Percentiles rank a stretch among this genome's conserved stretches.
Conservation (phyloP, 2,888 invertebrate species). For the Acrobasis suavella region DNA sequence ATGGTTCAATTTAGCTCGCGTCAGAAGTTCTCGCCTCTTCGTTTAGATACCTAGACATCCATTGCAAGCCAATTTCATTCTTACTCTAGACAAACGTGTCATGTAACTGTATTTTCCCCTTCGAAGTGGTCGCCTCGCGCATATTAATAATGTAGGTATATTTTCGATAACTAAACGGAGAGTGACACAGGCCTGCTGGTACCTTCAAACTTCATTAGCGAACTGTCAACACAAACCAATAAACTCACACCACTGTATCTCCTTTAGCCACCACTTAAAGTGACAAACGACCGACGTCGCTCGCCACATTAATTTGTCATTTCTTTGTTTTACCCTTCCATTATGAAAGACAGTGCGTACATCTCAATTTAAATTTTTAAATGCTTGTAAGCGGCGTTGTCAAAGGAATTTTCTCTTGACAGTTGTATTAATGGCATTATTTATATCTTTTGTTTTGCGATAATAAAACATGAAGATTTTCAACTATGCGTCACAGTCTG, state of each 20-base stretch:
- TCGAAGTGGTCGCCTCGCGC: too few species aligned
- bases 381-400: constrained; percentile 15
- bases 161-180: too few species aligned
- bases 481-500: too few species aligned
- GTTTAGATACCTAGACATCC: too few species aligned
- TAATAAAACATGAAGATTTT: constrained; percentile 25
- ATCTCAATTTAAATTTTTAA: constrained; percentile 43
- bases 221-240: not conserved
- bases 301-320: constrained; percentile 41
- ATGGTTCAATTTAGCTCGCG: too few species aligned
- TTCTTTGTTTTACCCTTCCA: constrained; percentile 33
- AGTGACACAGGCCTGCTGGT: too few species aligned
- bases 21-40: too few species aligned
- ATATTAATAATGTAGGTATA: too few species aligned
- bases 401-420: constrained; percentile 22
- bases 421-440: not conserved
- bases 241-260: not conserved
- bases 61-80: too few species aligned
- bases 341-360: constrained; percentile 35
- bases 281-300: constrained; percentile 48
- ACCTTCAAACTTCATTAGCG: not conserved
- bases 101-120: too few species aligned
- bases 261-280: constrained; percentile 37
- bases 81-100: too few species aligned
- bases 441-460: not conserved